Conservation (phyloP, 1,140 invertebrate genomes). For the Brachionus rotundiformis region DNA sequence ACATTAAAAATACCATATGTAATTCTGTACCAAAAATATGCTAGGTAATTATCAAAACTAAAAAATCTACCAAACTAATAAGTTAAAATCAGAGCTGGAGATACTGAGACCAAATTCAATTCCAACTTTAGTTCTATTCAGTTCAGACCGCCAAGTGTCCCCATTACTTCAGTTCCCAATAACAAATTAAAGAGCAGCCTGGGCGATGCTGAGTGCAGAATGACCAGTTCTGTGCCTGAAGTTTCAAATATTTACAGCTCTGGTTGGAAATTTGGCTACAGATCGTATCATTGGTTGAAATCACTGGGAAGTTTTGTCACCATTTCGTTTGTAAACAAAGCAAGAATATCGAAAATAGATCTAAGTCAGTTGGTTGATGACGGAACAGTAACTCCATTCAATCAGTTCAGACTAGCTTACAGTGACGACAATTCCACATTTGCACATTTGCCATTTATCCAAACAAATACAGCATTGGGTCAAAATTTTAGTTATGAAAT, state of each 20-base stretch:
- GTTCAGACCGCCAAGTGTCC: not conserved
- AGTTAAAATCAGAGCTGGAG: not conserved
- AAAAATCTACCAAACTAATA: not conserved
- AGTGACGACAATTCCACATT: conserved; percentile 33
- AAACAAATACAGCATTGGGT: not conserved
- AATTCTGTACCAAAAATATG: not conserved
- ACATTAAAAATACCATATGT: conserved; percentile 5
- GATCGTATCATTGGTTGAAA: conserved; percentile 39
- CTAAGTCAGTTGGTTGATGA: not conserved
- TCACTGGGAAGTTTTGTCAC: not conserved
- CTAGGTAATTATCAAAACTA: not conserved
- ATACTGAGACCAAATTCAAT: not conserved
- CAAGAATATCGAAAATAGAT: not conserved
- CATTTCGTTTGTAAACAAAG: conserved; percentile 8
- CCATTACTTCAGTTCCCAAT: conserved; percentile 27
- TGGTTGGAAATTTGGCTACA: conserved; percentile 37
- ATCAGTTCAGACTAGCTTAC: not conserved
- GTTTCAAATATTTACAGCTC: not conserved
- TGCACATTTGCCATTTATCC: conserved; percentile 3
- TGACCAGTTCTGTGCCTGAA: conserved; percentile 1
- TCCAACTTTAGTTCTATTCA: conserved; percentile 11
- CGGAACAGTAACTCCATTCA: not conserved
- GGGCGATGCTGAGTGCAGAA: not conserved
- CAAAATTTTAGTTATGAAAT: not conserved
- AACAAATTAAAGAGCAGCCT: not conserved